Evolutionary conservation across 92 coral and sea anemone genomes (phyloP).

Genomic region (Porites lobata): DNA sequence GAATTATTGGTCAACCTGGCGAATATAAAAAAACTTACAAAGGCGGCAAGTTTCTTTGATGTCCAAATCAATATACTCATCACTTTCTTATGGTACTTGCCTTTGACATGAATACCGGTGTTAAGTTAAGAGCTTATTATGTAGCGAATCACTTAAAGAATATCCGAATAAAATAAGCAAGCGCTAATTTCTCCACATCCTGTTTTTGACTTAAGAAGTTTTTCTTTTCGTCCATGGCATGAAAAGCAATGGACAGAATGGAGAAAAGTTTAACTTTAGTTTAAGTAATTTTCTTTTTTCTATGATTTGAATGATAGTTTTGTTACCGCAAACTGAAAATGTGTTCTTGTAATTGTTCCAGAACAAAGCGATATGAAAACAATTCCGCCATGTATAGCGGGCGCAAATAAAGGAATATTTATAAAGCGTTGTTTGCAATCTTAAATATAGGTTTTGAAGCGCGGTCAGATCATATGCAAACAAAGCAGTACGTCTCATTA

Average conservation of each 20-base stretch:
- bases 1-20: constrained; percentile 30
- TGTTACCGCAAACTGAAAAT: constrained; percentile 34
- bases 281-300: background rate
- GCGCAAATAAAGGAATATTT: constrained; percentile 31
- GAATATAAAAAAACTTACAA: constrained; percentile 17
- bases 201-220: constrained; percentile 25
- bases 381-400: constrained; percentile 48
- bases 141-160: constrained; percentile 27
- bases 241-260: background rate
- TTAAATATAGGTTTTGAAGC: constrained; percentile 27
- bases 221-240: background rate
- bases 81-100: constrained; percentile 74
- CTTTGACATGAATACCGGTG: constrained; percentile 76
- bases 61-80: constrained; percentile 60
- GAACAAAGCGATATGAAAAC: constrained; percentile 39
- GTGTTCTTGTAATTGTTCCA: constrained; percentile 22
- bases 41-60: constrained; percentile 75
- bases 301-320: background rate
- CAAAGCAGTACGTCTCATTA: constrained; percentile 16
- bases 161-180: constrained; percentile 45
- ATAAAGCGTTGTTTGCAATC: constrained; percentile 27
- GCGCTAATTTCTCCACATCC: constrained; percentile 49
- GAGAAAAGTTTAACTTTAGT: background rate
- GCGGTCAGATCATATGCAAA: constrained; percentile 33
- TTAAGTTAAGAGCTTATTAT: constrained; percentile 71